phyloP scores from a whole-genome alignment of 2,113 vertebrate species.

The Corythoichthys intestinalis region DNA sequence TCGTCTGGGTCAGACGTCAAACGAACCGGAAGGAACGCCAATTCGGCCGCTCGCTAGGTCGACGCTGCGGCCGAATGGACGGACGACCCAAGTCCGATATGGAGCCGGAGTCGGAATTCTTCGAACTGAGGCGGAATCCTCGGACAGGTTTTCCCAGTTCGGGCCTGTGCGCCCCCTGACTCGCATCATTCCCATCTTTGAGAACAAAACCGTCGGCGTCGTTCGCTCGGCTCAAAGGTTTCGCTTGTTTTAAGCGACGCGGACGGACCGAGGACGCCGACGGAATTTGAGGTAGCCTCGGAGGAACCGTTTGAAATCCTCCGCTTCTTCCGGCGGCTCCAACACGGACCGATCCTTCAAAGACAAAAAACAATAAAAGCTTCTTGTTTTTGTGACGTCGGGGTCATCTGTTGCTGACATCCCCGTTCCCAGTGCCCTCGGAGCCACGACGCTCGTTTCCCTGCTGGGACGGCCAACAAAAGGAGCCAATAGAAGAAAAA shows the following conservation, averaged over 20 bases:
- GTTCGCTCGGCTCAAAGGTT: not conserved
- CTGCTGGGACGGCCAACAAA: constrained; percentile 62
- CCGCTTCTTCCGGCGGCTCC: constrained; percentile 18
- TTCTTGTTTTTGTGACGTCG: constrained; percentile 20
- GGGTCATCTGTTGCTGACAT: constrained; percentile 68
- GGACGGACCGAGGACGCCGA: constrained; percentile 9
- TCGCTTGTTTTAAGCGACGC: not conserved
- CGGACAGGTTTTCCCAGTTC: not conserved
- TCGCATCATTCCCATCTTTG: not conserved
- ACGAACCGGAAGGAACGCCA: constrained; percentile 41
- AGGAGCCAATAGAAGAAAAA: constrained; percentile 31
- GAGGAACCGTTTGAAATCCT: constrained; percentile 14
- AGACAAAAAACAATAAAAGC: constrained; percentile 61
- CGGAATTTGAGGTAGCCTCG: constrained; percentile 22
- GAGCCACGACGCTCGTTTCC: constrained; percentile 49
- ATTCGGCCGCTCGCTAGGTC: constrained; percentile 39
- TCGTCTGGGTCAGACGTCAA: not conserved
- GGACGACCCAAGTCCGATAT: constrained; percentile 39
- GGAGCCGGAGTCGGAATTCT: constrained; percentile 3
- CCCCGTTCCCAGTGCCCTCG: constrained; percentile 51
- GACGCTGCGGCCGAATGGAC: constrained; percentile 44
- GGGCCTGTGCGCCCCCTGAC: not conserved
- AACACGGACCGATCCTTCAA: constrained; percentile 21
- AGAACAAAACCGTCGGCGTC: not conserved
- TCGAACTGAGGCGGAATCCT: not conserved